Evolutionary conservation across 2,888 invertebrate genomes (phyloP), one percentile per base, ranked within the genome.

Genomic region (Ophion ventricosus): DNA sequence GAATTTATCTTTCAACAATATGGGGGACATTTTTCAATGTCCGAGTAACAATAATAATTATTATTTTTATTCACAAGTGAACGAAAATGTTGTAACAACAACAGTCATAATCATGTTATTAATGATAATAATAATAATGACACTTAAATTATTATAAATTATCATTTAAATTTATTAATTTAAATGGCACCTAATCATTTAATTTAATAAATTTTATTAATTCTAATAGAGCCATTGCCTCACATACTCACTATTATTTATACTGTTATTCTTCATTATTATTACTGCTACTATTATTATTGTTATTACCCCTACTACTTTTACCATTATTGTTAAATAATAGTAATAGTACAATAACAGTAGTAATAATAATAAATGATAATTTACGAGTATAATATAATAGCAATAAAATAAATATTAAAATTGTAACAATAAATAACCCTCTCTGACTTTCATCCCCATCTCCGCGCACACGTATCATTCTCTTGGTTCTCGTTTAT

Each of bases 401-500:
- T 17, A 4, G 49, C 17, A 2, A 49, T 49, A 49, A 49, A 49
- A 49, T 11, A 49, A 49, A 49, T 49, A 49, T 49, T 49, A 49
- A 49, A 49, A 49, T 49, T 17, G 17, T 49, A 17, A 49, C 49
- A 49, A 49, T 49, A 49, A 49, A 17, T 49, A 11, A 49, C 49
- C 14, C 14, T 49, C 49, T 57, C 23, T 57, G 40, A 54, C 40
- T 74, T 64, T 76, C 43, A 70, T 77, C 66, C 69, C 43, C 70
- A 76, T 80, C 20, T 29, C 29, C 77, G 61, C 54, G 25, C 59
- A 35, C 14, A 64, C 67, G 4, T 61, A 23, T 54, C 54, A 64
- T 29, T 20, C 73, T 77, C 79, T 61, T 61, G 23, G 63, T 25
- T 70, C 56, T 49, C 61, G 59, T 57, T 63, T 56, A 63, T 83